phyloP scores from a whole-genome alignment of 2,113 vertebrate species.

The Gopherus flavomarginatus region DNA sequence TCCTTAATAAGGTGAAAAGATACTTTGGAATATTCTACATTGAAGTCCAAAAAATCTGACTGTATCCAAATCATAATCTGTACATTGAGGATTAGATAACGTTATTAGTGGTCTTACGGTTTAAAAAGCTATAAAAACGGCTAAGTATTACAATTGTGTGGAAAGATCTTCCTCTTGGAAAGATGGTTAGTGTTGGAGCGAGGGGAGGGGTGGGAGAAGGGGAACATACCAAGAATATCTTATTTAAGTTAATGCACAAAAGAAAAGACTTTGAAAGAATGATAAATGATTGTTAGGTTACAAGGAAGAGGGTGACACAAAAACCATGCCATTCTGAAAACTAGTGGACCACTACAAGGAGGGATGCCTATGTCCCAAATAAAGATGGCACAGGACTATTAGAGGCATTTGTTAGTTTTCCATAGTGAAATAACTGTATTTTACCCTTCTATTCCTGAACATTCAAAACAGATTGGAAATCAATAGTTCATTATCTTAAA shows the following conservation, averaged over 20 bases:
- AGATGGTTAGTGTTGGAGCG: background rate
- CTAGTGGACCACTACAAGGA: background rate
- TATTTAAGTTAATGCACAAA: background rate
- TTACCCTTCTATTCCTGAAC: background rate
- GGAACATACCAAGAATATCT: background rate
- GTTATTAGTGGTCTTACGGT: background rate
- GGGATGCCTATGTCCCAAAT: background rate
- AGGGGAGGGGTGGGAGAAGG: background rate
- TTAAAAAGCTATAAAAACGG: background rate
- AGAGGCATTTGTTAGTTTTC: background rate
- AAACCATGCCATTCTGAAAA: background rate
- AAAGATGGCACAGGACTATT: background rate
- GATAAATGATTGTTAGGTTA: background rate
- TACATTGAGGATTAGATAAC: background rate
- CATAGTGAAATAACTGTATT: background rate
- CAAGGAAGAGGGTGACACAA: background rate
- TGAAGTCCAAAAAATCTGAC: background rate
- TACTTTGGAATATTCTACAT: background rate
- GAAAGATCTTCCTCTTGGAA: background rate
- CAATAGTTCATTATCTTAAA: background rate
- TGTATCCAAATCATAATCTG: background rate
- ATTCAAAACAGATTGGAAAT: background rate
- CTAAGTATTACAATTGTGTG: background rate
- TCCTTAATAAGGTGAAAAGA: background rate
- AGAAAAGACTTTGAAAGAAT: background rate